These are phyloP conservation scores for Oophaga sylvatica DNA, from an alignment of 2,797 vertebrate genomes.

Conservation along the genomic window DNA sequence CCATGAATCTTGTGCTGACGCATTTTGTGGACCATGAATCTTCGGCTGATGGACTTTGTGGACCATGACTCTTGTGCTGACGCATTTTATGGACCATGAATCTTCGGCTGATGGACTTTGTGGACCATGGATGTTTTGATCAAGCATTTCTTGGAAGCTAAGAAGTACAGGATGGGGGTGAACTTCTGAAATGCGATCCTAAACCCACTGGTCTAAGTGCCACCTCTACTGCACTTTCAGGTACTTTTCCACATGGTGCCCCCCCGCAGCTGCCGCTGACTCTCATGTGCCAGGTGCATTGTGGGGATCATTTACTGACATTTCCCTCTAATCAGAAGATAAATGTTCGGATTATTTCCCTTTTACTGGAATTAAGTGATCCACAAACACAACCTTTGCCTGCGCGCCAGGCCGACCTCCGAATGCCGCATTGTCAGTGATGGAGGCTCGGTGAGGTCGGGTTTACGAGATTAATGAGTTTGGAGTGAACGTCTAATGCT, in stretches of 20 bases:
- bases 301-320: background rate
- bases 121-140: background rate
- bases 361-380: slow-evolving; percentile 39
- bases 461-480: slow-evolving; percentile 40
- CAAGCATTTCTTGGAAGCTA: background rate
- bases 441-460: background rate
- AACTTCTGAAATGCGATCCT: background rate
- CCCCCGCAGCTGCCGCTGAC: background rate
- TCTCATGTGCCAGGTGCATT: background rate
- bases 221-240: too few relatives aligned
- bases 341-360: slow-evolving; percentile 25
- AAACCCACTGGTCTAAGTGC: background rate
- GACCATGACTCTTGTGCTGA: too few relatives aligned
- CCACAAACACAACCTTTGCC: slow-evolving; percentile 21
- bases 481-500: slow-evolving; percentile 23
- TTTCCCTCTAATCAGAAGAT: slow-evolving; percentile 12
- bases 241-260: background rate
- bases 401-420: background rate
- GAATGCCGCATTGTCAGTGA: slow-evolving; percentile 8
- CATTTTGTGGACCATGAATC: too few relatives aligned
- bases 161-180: background rate
- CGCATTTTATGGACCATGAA: background rate
- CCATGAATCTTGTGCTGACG: too few relatives aligned
- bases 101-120: background rate
- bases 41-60: too few relatives aligned